Evolutionary conservation across 2,888 invertebrate genomes (phyloP).

Genomic region (Hydrotaea cyrtoneurina): DNA sequence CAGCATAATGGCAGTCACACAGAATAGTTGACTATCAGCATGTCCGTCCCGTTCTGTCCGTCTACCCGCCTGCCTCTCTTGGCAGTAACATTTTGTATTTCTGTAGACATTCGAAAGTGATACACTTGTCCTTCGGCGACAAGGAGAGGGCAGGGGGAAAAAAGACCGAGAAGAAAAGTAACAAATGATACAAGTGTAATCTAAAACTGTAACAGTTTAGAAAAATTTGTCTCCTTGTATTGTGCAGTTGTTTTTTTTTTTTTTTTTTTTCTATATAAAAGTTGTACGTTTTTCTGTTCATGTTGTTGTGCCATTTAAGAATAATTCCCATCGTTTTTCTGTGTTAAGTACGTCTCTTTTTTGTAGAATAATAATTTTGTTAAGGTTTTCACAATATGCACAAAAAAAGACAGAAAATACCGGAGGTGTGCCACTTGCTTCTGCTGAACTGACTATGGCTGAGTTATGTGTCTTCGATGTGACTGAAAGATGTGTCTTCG

Average conservation of each 20-base stretch:
- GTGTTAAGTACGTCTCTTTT: neutral
- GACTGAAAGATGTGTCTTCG: no score
- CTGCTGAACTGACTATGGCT: no score
- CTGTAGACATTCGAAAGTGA: neutral
- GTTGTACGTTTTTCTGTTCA: neutral
- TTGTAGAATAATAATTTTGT: neutral
- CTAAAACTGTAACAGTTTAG: constrained; percentile 51
- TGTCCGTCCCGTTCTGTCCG: neutral
- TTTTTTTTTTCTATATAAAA: neutral
- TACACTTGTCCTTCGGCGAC: neutral
- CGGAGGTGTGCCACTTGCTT: no score
- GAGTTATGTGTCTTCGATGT: no score
- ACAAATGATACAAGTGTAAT: constrained; percentile 45
- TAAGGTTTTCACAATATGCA: no score
- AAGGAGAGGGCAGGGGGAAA: neutral
- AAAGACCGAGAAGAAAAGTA: neutral
- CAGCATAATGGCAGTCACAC: neutral
- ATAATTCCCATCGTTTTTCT: neutral
- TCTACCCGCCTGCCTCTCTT: neutral
- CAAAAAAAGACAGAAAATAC: no score
- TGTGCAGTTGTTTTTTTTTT: neutral
- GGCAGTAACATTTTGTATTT: neutral
- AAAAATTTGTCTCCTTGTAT: neutral
- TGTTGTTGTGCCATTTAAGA: neutral
- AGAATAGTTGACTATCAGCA: neutral